Evolutionary conservation across 2,888 invertebrate genomes (phyloP).

Genomic region (Temnothorax unifasciatus): DNA sequence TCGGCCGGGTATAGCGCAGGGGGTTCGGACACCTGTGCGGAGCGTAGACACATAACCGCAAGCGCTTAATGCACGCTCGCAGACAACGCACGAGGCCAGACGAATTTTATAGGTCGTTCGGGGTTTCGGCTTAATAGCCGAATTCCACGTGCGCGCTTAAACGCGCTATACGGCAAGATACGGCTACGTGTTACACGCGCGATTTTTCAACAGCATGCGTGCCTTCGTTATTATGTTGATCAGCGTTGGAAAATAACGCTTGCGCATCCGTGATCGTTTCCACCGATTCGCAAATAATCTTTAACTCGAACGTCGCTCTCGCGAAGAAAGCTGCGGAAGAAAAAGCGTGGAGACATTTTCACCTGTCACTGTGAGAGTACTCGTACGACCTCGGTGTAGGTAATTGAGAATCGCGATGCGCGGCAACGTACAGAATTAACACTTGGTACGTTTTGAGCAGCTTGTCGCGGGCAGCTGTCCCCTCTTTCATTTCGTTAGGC

Average conservation of each 20-base stretch:
- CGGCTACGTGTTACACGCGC: neutral
- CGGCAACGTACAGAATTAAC: constrained; percentile 5
- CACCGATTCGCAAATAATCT: neutral
- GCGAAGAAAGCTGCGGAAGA: neutral
- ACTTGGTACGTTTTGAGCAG: constrained; percentile 24
- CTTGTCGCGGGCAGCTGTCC: constrained; percentile 51
- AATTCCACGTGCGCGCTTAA: constrained; percentile 80
- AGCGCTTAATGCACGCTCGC: constrained; percentile 82
- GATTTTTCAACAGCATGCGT: constrained; percentile 21
- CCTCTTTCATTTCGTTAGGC: constrained; percentile 17
- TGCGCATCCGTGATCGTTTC: neutral
- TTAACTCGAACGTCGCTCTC: neutral
- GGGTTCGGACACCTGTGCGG: constrained; percentile 73
- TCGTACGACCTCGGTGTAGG: neutral
- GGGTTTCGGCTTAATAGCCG: constrained; percentile 85
- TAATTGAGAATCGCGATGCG: constrained; percentile 60
- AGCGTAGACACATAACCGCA: constrained; percentile 80
- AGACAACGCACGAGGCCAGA: constrained; percentile 84
- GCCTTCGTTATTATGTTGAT: neutral
- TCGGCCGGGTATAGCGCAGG: constrained; percentile 13
- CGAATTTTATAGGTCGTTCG: constrained; percentile 86
- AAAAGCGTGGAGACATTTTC: neutral
- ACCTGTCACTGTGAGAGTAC: constrained; percentile 39
- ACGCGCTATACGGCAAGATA: neutral
- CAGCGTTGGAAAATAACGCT: neutral